Evolutionary conservation across 2,113 vertebrate genomes (phyloP), one percentile per base, ranked within the genome.

Genomic region (Azemiops feae): DNA sequence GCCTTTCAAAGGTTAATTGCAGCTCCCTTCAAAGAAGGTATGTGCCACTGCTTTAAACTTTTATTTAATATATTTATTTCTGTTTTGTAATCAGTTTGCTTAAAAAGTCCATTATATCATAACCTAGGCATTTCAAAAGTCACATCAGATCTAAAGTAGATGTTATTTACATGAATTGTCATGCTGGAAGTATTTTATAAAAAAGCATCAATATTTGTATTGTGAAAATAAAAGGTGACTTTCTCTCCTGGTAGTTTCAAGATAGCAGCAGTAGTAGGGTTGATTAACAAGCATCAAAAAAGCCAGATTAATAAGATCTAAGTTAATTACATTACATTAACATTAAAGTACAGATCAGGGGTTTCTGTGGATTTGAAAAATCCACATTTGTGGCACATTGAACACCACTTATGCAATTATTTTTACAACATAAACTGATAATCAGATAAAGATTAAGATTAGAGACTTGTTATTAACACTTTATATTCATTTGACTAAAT

Each of bases 31-130:
- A 94, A 55, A 25, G 18, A 89, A 43, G 30, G 64, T n/a, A 64
- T 47, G 54, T 69, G 89, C 45, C 25, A 54, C 50, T 93, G 8
- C 16, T 64, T 20, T 25, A 85, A 25, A 10, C 1, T 60, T 91
- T 94, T 85, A 92, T 88, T 22, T 57, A 55, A 89, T 93, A 92
- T 22, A 3, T 81, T 88, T 43, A 4, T 93, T 94, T 93, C 43
- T n/a, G 86, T 53, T 53, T 88, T 64, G 91, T 74, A 91, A n/a
- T 87, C 4, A 94, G 55, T 23, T n/a, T 39, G 89, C 90, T 92
- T 92, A 92, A 95, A 96, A 95, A 93, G 43, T 53, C 92, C 86
- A 22, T 91, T 85, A 74, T 57, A 50, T 34, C 45, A 64, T 55
- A 54, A 92, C 55, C 86, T 55, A 92, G 11, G 88, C 86, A 60